A percentile compares a stretch with the other conserved stretches of the same genome.
Evolutionary conservation across 2,113 vertebrate genomes (phyloP).

Genomic region (Coptodon rendalli): DNA sequence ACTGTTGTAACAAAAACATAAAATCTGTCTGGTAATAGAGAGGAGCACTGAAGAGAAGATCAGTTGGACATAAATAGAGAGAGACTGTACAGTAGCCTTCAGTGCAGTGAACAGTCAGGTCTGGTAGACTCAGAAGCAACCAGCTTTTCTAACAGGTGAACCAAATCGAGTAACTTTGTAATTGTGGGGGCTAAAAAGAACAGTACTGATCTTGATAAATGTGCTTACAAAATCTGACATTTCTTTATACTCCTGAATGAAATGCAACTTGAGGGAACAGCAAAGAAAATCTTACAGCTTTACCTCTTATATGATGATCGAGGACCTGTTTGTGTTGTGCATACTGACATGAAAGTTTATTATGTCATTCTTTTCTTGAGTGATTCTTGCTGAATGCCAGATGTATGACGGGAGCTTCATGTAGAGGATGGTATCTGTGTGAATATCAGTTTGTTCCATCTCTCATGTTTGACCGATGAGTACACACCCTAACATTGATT

Average conservation of each 20-base stretch:
- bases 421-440: neutral
- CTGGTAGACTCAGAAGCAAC: neutral
- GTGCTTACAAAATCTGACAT: neutral
- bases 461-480: neutral
- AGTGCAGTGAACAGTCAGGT: neutral
- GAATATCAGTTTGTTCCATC: neutral
- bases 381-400: neutral
- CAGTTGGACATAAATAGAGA: neutral
- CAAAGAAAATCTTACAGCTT: neutral
- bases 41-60: neutral
- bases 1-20: neutral
- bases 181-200: neutral
- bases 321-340: neutral
- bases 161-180: neutral
- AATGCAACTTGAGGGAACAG: neutral
- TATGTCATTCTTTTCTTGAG: neutral
- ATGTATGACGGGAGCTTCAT: neutral
- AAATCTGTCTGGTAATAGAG: neutral
- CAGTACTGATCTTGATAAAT: neutral
- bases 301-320: neutral
- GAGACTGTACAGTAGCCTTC: neutral
- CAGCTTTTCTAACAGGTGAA: neutral
- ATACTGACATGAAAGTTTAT: neutral
- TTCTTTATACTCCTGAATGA: neutral
- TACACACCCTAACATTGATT: neutral